A percentile compares a stretch with the other conserved stretches of the same genome.
Evolutionary conservation across 1,140 invertebrate genomes (phyloP).

Genomic region (Diabrotica virgifera): DNA sequence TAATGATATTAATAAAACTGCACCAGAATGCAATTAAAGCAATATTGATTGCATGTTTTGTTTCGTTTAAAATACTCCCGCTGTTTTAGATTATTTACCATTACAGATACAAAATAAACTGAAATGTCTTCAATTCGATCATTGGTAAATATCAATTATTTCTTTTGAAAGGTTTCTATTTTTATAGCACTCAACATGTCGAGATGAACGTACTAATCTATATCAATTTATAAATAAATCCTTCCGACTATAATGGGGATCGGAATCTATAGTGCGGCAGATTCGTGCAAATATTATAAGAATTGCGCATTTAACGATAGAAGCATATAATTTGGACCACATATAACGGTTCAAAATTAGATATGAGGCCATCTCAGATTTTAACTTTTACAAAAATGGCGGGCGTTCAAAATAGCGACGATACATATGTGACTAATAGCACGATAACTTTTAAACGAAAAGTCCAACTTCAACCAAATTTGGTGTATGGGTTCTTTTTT

Average conservation of each 20-base stretch:
- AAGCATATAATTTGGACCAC: too few relatives aligned
- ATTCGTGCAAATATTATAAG: too few relatives aligned
- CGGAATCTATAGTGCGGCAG: too few relatives aligned
- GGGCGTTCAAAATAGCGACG: too few relatives aligned
- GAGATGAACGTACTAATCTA: slow-evolving; percentile 11
- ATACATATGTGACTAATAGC: too few relatives aligned
- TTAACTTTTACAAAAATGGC: too few relatives aligned
- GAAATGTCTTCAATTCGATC: background rate
- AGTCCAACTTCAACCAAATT: too few relatives aligned
- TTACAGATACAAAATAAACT: background rate
- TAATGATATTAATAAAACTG: background rate
- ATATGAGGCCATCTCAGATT: too few relatives aligned
- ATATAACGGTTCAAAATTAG: too few relatives aligned
- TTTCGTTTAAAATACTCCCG: background rate
- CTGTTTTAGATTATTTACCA: background rate
- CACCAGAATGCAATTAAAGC: background rate
- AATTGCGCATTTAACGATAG: too few relatives aligned
- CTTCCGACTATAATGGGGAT: background rate
- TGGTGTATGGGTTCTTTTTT: too few relatives aligned
- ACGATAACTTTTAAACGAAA: too few relatives aligned
- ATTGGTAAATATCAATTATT: slow-evolving; percentile 7
- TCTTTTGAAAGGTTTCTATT: slow-evolving; percentile 11
- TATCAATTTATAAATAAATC: slow-evolving; percentile 8
- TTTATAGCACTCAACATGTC: slow-evolving; percentile 12
- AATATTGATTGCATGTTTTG: background rate